Evolutionary conservation across 64 coral and sea anemone genomes (phyloP).

Genomic region (Exaiptasia diaphana): DNA sequence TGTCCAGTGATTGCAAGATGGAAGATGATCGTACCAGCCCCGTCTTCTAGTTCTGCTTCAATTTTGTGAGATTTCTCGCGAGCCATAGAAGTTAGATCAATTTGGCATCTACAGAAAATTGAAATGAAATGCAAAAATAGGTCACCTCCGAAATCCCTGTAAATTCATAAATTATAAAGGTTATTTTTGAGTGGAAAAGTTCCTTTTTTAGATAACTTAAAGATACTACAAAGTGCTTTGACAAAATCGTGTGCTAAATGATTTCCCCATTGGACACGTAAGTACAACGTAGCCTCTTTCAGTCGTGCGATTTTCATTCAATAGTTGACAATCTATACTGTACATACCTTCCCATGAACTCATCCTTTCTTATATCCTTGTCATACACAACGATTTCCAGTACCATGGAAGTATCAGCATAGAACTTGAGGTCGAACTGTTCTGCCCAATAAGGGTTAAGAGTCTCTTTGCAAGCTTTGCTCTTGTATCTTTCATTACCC

Average conservation of each 20-base stretch:
- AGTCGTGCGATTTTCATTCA: no score
- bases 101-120: constrained; percentile 68
- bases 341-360: constrained; percentile 96
- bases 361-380: constrained; percentile 94
- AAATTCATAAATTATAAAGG: no score
- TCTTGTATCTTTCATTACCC: constrained; percentile 97
- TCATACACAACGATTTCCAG: constrained; percentile 91
- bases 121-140: no score
- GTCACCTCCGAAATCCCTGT: no score
- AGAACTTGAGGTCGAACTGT: constrained; percentile 96
- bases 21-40: constrained; percentile 82
- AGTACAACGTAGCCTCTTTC: no score
- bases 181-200: no score
- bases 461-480: constrained; percentile 95
- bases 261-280: no score
- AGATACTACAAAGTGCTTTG: no score
- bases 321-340: not conserved
- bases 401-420: constrained; percentile 81
- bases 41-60: constrained; percentile 90
- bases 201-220: no score
- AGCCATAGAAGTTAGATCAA: constrained; percentile 74
- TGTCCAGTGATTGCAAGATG: constrained; percentile 84
- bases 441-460: constrained; percentile 92
- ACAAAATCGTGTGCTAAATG: no score
- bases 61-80: constrained; percentile 96